phyloP scores from a whole-genome alignment of 2,797 vertebrate species.

The Sebastes cheni region DNA sequence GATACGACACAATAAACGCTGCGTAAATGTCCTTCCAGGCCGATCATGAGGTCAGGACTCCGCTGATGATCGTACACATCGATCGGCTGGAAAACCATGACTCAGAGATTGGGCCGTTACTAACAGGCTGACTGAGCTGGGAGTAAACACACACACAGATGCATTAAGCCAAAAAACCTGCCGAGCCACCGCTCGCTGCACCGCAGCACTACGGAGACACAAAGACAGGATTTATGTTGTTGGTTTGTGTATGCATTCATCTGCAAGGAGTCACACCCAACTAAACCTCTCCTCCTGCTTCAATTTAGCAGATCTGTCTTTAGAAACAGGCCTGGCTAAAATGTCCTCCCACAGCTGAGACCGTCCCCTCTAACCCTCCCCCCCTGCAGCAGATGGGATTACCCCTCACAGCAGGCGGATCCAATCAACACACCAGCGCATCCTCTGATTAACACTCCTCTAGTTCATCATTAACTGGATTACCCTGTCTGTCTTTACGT shows the following conservation, averaged over 20 bases:
- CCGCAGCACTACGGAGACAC: conserved; percentile 14
- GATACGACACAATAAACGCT: conserved; percentile 53
- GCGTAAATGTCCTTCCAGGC: conserved; percentile 59
- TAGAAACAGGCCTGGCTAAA: conserved; percentile 25
- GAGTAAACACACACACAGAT: neutral
- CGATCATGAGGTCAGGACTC: conserved; percentile 68
- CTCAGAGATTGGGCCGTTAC: conserved; percentile 53
- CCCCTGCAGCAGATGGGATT: conserved; percentile 61
- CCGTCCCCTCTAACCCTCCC: conserved; percentile 18
- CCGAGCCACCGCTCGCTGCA: conserved; percentile 1
- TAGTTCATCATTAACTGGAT: conserved; percentile 75
- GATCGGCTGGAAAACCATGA: conserved; percentile 67
- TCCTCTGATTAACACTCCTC: conserved; percentile 72
- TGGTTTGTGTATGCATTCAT: conserved; percentile 9
- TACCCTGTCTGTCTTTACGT: conserved; percentile 58
- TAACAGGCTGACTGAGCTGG: conserved; percentile 41
- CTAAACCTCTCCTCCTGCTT: conserved; percentile 3
- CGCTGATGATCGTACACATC: conserved; percentile 64
- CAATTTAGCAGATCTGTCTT: conserved; percentile 26
- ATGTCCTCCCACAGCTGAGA: conserved; percentile 14
- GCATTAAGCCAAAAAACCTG: conserved; percentile 52
- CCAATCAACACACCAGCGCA: conserved; percentile 69
- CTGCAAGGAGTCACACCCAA: conserved; percentile 36
- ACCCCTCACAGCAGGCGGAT: conserved; percentile 62
- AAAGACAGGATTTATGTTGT: conserved; percentile 28